These are phyloP conservation scores for Anguilla marmorata DNA, from an alignment of 2,797 vertebrate species.

Conservation along the genomic window DNA sequence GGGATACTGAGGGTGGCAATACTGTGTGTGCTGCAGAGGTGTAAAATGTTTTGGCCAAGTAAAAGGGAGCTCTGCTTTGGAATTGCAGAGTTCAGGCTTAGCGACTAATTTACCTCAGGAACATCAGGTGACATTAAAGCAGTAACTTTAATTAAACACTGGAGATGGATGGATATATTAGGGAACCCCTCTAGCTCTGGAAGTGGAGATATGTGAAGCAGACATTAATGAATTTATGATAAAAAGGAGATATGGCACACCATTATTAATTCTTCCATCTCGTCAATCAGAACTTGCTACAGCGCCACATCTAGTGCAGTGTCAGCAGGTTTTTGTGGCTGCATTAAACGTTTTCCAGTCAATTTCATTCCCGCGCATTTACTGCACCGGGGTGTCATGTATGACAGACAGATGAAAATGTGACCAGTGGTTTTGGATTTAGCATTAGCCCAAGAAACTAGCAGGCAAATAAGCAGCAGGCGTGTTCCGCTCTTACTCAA, in stretches of 20 bases:
- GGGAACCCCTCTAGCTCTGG: background rate
- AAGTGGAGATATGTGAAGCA: background rate
- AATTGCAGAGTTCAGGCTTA: background rate
- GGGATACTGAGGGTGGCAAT: background rate
- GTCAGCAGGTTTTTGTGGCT: background rate
- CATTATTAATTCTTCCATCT: background rate
- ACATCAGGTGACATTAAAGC: conserved; percentile 3
- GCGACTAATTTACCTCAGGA: background rate
- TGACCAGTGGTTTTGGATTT: background rate
- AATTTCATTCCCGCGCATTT: background rate
- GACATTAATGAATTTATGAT: background rate
- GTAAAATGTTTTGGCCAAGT: background rate
- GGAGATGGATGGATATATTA: background rate
- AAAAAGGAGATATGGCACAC: background rate
- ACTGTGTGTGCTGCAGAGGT: background rate
- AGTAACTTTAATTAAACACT: background rate
- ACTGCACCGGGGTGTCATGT: background rate
- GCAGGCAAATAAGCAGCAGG: background rate
- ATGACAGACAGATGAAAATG: background rate
- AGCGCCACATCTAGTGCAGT: background rate
- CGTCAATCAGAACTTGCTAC: background rate
- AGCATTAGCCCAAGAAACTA: background rate
- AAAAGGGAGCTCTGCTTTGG: background rate
- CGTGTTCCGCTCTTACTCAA: background rate
- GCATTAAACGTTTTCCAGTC: background rate